Evolutionary conservation across 2,888 invertebrate species (phyloP).

Genomic region (Pachydiplax longipennis): DNA sequence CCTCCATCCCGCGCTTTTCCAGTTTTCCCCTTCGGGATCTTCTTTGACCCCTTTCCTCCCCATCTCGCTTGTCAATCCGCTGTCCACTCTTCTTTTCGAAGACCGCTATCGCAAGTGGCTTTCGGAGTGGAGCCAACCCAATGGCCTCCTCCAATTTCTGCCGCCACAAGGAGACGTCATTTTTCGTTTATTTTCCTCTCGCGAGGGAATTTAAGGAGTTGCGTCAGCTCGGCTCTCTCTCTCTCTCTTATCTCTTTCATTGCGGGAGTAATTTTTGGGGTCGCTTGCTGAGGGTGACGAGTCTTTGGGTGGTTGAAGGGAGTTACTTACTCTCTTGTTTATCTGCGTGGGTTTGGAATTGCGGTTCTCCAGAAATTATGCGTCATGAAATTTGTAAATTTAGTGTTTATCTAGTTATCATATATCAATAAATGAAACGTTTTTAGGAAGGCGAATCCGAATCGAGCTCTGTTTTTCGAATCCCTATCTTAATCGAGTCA

Average conservation of each 20-base stretch:
- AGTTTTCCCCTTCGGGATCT: background rate
- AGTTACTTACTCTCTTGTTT: background rate
- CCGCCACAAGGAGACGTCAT: background rate
- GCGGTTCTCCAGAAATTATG: too few relatives aligned
- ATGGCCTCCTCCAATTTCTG: background rate
- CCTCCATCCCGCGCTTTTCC: background rate
- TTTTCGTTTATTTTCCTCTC: background rate
- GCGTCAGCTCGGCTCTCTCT: background rate
- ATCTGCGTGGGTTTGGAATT: too few relatives aligned
- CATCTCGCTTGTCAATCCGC: background rate
- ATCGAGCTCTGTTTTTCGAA: too few relatives aligned
- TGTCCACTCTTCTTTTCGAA: background rate
- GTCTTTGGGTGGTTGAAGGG: background rate
- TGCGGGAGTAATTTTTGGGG: background rate
- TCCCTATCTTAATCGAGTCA: too few relatives aligned
- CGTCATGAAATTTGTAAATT: too few relatives aligned
- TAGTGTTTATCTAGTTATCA: too few relatives aligned
- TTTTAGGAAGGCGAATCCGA: too few relatives aligned
- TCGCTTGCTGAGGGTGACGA: background rate
- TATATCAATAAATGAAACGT: too few relatives aligned
- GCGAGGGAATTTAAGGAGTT: background rate
- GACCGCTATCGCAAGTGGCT: background rate
- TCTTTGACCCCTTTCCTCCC: background rate
- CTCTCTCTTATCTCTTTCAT: background rate
- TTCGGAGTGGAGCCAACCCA: background rate